Conservation (phyloP, 2,113 vertebrate genomes). For the Tychaedon coryphoeus region DNA sequence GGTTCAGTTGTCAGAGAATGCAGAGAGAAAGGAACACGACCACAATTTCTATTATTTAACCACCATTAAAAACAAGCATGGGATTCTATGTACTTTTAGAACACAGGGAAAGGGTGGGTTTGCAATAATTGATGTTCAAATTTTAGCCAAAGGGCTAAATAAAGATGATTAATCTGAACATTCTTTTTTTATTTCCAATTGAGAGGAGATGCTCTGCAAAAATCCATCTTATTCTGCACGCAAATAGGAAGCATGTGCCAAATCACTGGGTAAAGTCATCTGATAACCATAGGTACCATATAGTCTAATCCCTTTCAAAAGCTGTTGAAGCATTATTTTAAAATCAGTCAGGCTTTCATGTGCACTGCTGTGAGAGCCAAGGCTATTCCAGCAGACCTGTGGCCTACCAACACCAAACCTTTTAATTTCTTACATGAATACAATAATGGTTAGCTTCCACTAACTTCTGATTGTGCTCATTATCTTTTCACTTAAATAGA, state of each 20-base stretch:
- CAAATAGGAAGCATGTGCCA: background rate
- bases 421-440: background rate
- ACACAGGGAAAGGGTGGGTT: background rate
- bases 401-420: background rate
- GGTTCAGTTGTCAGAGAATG: background rate
- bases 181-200: background rate
- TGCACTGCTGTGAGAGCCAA: background rate
- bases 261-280: background rate
- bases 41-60: background rate
- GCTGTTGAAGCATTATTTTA: background rate
- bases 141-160: background rate
- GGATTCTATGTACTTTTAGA: background rate
- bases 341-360: background rate
- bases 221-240: background rate
- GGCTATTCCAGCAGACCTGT: background rate
- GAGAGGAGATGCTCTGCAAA: background rate
- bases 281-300: background rate
- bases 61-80: background rate
- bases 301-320: background rate
- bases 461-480: background rate
- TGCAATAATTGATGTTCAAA: background rate
- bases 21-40: background rate
- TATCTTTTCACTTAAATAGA: background rate
- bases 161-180: background rate
- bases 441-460: background rate